Conservation (phyloP, 1,140 invertebrate species). For the Varroa destructor region DNA sequence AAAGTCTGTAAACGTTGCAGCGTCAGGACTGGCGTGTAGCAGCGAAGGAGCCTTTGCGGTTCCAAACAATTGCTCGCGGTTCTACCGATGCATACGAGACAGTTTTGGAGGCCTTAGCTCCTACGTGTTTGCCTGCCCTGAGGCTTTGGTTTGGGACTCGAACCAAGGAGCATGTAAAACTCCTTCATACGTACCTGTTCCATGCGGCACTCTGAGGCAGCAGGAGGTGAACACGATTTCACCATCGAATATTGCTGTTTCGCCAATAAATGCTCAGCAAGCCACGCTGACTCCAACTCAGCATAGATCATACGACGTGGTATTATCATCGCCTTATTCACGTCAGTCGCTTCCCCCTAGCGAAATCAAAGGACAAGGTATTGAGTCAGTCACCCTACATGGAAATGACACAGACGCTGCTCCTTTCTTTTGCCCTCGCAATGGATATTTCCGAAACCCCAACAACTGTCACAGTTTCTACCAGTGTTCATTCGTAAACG, state of each 20-base stretch:
- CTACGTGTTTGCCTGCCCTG: conserved; percentile 5
- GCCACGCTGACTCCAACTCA: no score
- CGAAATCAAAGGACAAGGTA: no score
- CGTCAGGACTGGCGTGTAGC: conserved; percentile 52
- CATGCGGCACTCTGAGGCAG: not conserved
- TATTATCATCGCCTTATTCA: no score
- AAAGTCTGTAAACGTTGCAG: not conserved
- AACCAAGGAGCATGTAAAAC: not conserved
- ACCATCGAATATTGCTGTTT: no score
- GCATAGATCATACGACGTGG: no score
- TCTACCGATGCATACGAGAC: conserved; percentile 53
- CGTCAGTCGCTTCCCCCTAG: no score
- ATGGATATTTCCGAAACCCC: conserved; percentile 31
- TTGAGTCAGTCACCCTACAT: not conserved
- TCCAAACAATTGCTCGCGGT: conserved; percentile 59
- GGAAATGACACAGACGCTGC: not conserved
- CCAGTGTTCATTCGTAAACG: conserved; percentile 30
- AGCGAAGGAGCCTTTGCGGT: conserved; percentile 65
- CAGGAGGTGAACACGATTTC: not conserved
- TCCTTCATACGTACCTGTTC: not conserved
- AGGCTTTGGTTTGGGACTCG: not conserved
- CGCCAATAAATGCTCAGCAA: no score
- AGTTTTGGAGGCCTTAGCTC: not conserved
- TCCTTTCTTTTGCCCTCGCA: not conserved
- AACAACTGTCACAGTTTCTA: conserved; percentile 31